Base-by-base conservation (phyloP, 2,113 vertebrate species). In the Aegotheles bennettii region DNA sequence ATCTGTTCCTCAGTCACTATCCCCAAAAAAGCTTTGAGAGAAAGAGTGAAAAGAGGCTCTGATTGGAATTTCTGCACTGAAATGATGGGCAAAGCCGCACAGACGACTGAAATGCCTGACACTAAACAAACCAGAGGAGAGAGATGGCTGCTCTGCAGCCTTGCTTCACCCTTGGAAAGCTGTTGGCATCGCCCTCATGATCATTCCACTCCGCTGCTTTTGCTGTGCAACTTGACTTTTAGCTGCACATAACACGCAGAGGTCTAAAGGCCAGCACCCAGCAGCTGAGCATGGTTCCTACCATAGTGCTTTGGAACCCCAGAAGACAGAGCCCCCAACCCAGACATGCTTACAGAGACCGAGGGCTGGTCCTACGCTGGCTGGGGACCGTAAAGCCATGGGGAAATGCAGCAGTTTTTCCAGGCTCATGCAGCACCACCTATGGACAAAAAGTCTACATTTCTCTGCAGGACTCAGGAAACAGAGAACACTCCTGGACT, bases 381-480 rank as follows among this genome's bases (percentile, higher is more conserved):
- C 45, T 64, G 42, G 25, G n/a, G 29, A 65, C 36, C 56, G 69
- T 25, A 4, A 47, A 85, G 50, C 59, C 38, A 9, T 8, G 33
- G 51, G 19, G 20, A 65, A 47, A 28, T 3, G 6, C 36, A 48
- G 70, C 13, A 69, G 6, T 70, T 74, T 94, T 94, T 90, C 59
- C 78, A 87, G 94, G 89, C 65, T 95, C 93, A 23, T 0, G 16
- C 89, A 96, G 91, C 93, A 93, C 91, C 93, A 95, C 81, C 95
- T 96, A 84, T 87, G 74, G 89, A 94, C 93, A 91, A 83, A 92
- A 90, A 3, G 6, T 3, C 29, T 5, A 19, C 45, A 87, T 89
- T 79, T 84, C 89, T 50, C 69, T 15, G 50, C 71, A 87, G 43
- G 18, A 31, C 11, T 31, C 31, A 29, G 53, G 53, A 54, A 54